Evolutionary conservation across 2,797 vertebrate genomes (phyloP).

Genomic region (Hypotaenidia okinawae): DNA sequence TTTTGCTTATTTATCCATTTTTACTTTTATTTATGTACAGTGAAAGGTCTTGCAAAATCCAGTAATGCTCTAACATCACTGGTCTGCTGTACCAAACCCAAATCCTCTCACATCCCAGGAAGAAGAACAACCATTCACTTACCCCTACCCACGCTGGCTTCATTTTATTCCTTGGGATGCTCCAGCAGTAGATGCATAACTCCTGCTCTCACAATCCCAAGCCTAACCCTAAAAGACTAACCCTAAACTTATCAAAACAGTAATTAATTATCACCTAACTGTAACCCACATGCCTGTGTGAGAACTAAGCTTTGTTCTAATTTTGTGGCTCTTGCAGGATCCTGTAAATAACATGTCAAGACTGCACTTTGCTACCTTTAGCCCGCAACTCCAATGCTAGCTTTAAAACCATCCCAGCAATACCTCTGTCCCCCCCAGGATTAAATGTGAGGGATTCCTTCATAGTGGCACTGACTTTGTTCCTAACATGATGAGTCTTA

Average conservation of each 20-base stretch:
- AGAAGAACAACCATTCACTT: background rate
- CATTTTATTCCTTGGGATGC: background rate
- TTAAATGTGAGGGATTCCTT: background rate
- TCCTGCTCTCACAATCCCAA: background rate
- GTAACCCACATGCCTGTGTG: background rate
- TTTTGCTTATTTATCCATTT: background rate
- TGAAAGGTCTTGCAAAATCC: background rate
- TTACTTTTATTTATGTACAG: background rate
- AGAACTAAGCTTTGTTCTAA: background rate
- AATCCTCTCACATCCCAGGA: background rate
- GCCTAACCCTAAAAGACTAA: background rate
- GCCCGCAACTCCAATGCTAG: background rate
- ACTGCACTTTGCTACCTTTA: background rate
- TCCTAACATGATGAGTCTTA: background rate
- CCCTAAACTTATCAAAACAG: background rate
- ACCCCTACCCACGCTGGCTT: background rate
- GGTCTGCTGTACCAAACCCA: background rate
- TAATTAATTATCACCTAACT: background rate
- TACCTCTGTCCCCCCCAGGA: background rate
- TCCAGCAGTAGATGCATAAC: background rate
- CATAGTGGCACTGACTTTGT: background rate
- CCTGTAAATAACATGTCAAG: background rate
- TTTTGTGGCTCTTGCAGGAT: background rate
- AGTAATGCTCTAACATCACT: background rate
- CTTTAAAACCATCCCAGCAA: background rate